phyloP scores from a whole-genome alignment of 2,888 invertebrate species.

The Onthophagus sagittarius region DNA sequence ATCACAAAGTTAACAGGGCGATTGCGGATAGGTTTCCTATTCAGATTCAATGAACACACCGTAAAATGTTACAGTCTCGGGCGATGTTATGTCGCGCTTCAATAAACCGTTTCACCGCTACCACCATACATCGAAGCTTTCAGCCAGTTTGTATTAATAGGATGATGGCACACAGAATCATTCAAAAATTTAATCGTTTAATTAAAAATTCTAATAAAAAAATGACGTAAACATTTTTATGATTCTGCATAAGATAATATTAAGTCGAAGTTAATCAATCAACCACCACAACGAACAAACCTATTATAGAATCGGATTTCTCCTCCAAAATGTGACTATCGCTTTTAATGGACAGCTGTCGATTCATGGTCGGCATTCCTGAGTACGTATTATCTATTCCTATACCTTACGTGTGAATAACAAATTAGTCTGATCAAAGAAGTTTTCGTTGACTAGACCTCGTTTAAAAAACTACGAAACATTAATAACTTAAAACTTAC shows the following conservation, averaged over 20 bases:
- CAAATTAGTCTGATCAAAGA: background rate
- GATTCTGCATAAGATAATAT: too few species aligned
- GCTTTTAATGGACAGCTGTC: conserved; percentile 44
- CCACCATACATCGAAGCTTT: background rate
- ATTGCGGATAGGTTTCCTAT: background rate
- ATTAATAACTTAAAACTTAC: conserved; percentile 55
- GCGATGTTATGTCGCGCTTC: background rate
- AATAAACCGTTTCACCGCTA: background rate
- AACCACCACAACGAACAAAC: conserved; percentile 15
- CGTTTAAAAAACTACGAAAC: conserved; percentile 8
- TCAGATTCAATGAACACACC: background rate
- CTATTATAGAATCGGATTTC: conserved; percentile 28
- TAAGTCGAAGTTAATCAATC: background rate
- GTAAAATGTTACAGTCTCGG: background rate
- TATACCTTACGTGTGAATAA: conserved; percentile 21
- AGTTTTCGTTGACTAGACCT: background rate
- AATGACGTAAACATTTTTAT: too few species aligned
- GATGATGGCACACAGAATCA: background rate
- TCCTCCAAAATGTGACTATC: conserved; percentile 32
- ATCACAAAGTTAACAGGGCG: background rate
- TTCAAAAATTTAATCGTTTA: too few species aligned
- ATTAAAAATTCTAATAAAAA: too few species aligned
- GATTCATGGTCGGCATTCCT: conserved; percentile 46
- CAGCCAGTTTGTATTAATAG: background rate
- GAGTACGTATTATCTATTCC: conserved; percentile 29